These are phyloP conservation scores for Ictidomys tridecemlineatus DNA, from an alignment of 2,113 vertebrate genomes.

Conservation along the genomic window DNA sequence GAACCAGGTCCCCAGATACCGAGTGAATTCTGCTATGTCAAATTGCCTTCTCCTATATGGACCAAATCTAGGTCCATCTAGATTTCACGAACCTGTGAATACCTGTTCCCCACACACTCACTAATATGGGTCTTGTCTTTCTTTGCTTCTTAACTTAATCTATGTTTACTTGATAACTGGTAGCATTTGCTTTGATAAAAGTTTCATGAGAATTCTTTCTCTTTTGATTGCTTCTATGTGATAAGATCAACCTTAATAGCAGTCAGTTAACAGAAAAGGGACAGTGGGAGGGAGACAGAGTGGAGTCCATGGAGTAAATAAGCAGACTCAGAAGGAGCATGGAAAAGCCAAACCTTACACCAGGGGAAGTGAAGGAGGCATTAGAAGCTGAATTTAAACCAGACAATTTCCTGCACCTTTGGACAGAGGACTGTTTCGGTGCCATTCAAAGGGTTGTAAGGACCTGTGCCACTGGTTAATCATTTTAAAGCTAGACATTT, in stretches of 20 bases:
- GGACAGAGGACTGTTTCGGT: neutral
- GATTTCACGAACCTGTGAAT: neutral
- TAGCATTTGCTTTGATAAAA: slow-evolving; percentile 28
- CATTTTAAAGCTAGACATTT: neutral
- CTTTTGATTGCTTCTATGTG: slow-evolving; percentile 21
- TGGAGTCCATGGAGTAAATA: neutral
- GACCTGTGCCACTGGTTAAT: neutral
- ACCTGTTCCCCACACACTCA: neutral
- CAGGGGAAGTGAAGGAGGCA: neutral
- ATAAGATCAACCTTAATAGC: neutral
- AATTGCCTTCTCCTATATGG: neutral
- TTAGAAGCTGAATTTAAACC: neutral
- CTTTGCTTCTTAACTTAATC: slow-evolving; percentile 15
- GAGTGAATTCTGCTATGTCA: neutral
- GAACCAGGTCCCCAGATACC: too few relatives aligned
- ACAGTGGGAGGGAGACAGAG: neutral
- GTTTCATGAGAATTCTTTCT: slow-evolving; percentile 10
- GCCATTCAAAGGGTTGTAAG: neutral
- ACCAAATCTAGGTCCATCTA: neutral
- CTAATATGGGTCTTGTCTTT: neutral
- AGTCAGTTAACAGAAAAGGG: neutral
- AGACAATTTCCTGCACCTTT: neutral
- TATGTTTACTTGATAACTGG: neutral
- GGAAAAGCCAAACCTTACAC: neutral
- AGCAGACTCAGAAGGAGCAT: neutral